Evolutionary conservation across 2,113 vertebrate species (phyloP).

Genomic region (Oryzias javanicus): DNA sequence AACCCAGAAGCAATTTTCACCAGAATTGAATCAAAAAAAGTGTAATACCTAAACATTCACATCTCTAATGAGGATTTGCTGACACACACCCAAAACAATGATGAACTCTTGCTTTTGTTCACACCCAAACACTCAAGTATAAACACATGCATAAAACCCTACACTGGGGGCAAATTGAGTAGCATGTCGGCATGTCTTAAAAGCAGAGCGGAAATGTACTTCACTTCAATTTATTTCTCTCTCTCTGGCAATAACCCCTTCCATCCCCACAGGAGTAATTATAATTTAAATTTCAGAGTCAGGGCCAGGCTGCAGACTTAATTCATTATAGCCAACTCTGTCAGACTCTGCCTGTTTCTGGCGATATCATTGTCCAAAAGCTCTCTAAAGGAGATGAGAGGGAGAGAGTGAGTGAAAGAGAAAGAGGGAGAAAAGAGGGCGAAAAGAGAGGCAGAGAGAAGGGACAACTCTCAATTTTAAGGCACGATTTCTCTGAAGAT

Average conservation of each 20-base stretch:
- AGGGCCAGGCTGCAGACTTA: slow-evolving; percentile 76
- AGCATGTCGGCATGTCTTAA: slow-evolving; percentile 69
- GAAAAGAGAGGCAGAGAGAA: slow-evolving; percentile 22
- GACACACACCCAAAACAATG: slow-evolving; percentile 15
- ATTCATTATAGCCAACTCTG: slow-evolving; percentile 79
- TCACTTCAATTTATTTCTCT: slow-evolving; percentile 79
- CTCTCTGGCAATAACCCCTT: slow-evolving; percentile 78
- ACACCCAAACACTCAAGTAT: slow-evolving; percentile 55
- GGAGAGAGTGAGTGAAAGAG: slow-evolving; percentile 53
- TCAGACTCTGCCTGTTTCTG: slow-evolving; percentile 76
- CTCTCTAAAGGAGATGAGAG: slow-evolving; percentile 75
- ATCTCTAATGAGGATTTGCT: background rate
- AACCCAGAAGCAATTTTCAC: too few species aligned
- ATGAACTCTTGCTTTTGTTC: slow-evolving; percentile 43
- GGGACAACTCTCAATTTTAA: slow-evolving; percentile 47
- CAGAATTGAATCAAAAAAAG: too few species aligned
- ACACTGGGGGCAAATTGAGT: slow-evolving; percentile 64
- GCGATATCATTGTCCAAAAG: slow-evolving; percentile 75
- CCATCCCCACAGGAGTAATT: slow-evolving; percentile 78
- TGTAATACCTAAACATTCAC: background rate
- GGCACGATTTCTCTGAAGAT: slow-evolving; percentile 80
- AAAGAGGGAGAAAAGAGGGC: slow-evolving; percentile 22
- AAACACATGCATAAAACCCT: slow-evolving; percentile 58
- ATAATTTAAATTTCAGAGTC: slow-evolving; percentile 84
- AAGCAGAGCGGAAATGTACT: slow-evolving; percentile 74